Base-by-base conservation (phyloP, 2,888 invertebrate genomes). In the Pandemis corylana region DNA sequence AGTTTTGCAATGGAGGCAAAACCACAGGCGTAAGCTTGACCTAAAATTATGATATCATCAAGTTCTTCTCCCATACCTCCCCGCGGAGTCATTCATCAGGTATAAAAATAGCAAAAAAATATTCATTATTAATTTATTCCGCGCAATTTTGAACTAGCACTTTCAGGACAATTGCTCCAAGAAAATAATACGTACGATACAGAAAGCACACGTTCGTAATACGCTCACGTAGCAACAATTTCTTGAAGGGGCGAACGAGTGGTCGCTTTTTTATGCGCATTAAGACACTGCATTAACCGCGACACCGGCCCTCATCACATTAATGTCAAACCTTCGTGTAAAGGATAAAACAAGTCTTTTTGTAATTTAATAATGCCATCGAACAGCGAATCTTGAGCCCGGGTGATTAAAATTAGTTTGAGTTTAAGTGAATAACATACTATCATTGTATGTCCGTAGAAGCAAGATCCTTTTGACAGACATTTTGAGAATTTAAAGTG, bases 201-300 rank as follows among this genome's bases (percentile, higher is more conserved):
- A 71, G 56, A 65, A 13, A 63, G 49, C 46, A 77, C 75, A 65
- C 62, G 71, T 67, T 63, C 66, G 78, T 78, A 77, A 80, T 77
- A 67, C 67, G 41, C 64, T 73, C 71, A 76, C 73, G 72, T 76
- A 72, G 68, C 76, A 65, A 68, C 72, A 66, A 69, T 72, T 63
- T 76, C 76, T 66, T 36, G 66, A 70, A 44, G 56, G 46, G 56
- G 6, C 42, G 59, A 44, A 20, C 46, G 59, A 44, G n/a, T 64
- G 36, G 41, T 70, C 44, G 51, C 72, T 72, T 75, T 74, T 75
- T 75, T 75, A 66, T 75, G 56, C 62, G 71, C 71, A 66, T 75
- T 75, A 75, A 75, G 66, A 62, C 66, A 62, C 61, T 51, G 28
- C 74, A 70, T 70, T 69, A 70, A 70, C 74, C 74, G 66, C 74